Base-by-base conservation (phyloP, 2,797 vertebrate genomes). In the Catamblyrhynchus diadema region DNA sequence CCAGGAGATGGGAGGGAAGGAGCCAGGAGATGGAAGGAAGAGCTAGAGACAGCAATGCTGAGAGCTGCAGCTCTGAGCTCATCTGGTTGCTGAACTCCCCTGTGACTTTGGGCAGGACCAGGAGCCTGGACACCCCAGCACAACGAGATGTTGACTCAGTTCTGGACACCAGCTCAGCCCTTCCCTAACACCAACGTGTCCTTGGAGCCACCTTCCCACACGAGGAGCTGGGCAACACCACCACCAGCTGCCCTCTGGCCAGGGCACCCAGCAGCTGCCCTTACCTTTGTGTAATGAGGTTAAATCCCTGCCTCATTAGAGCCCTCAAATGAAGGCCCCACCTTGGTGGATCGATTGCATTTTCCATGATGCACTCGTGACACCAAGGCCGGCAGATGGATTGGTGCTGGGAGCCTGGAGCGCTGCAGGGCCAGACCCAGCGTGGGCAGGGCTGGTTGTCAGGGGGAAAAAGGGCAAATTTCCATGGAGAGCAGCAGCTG, bases 331-430 rank as follows among this genome's bases (percentile, higher is more conserved):
- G 30, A 95, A 95, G 93, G 65, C 95, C 72, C 71, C 94, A 96
- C 96, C 94, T 95, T 95, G 86, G 71, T 33, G 81, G 78, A 83
- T 96, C 96, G 2, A 96, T 97, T 33, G 42, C 74, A 10, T 94
- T 96, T 96, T 96, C 96, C 95, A 88, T 96, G 94, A 96, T 93
- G 95, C 83, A 14, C 56, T 94, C 14, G 69, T 92, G 81, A 56
- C 91, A 95, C 74, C 17, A 10, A 74, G 88, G 16, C 92, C 0
- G 1, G 83, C 64, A 62, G 90, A 95, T 92, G 80, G 91, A 96
- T 96, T 95, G 93, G 48, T 90, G 91, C 80, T 67, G 90, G 60
- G 85, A 86, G 96, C 85, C 88, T 88, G 82, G 54, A 94, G 60
- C 0, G 7, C 86, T 90, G 78, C 83, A 42, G 35, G 25, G 79